Percentiles rank a stretch among this genome's conserved stretches.
Conservation (phyloP, 92 coral and sea anemone species). For the Parazoanthus atlanticus region DNA sequence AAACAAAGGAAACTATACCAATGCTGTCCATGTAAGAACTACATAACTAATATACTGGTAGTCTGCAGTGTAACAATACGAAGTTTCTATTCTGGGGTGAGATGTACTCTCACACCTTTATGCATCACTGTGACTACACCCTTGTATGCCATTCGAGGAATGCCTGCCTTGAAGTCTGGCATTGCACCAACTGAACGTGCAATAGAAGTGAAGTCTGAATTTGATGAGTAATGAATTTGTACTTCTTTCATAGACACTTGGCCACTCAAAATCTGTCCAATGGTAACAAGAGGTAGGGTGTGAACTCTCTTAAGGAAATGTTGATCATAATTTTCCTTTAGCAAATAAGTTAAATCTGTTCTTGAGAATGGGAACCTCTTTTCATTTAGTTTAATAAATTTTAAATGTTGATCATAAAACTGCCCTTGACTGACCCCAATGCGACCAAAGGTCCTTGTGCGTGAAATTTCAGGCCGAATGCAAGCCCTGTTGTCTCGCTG, state of each 20-base stretch:
- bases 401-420: slow-evolving; percentile 92
- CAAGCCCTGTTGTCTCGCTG: slow-evolving; percentile 86
- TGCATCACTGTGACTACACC: slow-evolving; percentile 82
- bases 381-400: slow-evolving; percentile 86
- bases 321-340: slow-evolving; percentile 78
- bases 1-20: too few relatives aligned
- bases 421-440: slow-evolving; percentile 97
- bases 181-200: slow-evolving; percentile 81
- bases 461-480: slow-evolving; percentile 95
- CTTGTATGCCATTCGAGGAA: slow-evolving; percentile 85
- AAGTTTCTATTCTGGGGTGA: slow-evolving; percentile 54
- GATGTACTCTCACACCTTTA: slow-evolving; percentile 64
- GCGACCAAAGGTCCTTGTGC: slow-evolving; percentile 93
- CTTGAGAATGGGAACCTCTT: slow-evolving; percentile 73
- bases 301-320: slow-evolving; percentile 61
- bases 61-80: too few relatives aligned
- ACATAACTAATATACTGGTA: too few relatives aligned
- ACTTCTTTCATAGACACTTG: slow-evolving; percentile 56
- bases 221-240: slow-evolving; percentile 70
- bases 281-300: slow-evolving; percentile 65
- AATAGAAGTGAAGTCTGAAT: slow-evolving; percentile 60
- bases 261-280: slow-evolving; percentile 49
- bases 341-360: slow-evolving; percentile 82
- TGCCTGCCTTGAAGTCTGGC: slow-evolving; percentile 91
- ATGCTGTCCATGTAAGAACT: too few relatives aligned